Base-by-base conservation (phyloP, 2,797 vertebrate species). In the Gallinago stenura region DNA sequence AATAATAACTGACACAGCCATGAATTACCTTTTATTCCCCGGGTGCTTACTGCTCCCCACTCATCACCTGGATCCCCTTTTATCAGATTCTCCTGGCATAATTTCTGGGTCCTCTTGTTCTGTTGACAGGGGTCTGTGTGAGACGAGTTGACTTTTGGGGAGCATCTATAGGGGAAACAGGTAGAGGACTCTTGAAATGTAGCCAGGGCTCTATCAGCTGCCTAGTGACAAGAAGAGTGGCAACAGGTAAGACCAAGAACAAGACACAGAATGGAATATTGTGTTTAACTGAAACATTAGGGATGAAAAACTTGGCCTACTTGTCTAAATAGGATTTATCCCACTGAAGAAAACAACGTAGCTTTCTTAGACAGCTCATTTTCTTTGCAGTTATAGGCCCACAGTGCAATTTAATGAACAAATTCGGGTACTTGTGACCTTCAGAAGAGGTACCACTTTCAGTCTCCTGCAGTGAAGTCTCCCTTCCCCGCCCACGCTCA, bases 391-490 rank as follows among this genome's bases (percentile, higher is more conserved):
- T 53, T 89, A 30, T 5, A 82, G 58, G 20, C 6, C 64, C 7
- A 7, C 2, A 3, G 25, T 73, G 9, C 28, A 80, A 77, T 33
- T 83, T 56, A 77, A 45, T 10, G 33, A 39, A 73, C 64, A 57
- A 83, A 90, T 82, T 19, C 2, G 2, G 54, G 31, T 96, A 95
- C 70, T 90, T 2, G 25, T 93, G 85, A 93, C 92, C 68, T 95
- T 97, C 95, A 93, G 54, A 70, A 95, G 96, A 95, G 26, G 61
- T 70, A 85, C 84, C 91, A 86, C 94, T 97, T 97, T 96, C 95
- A 96, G 93, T 75, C 88, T 87, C 95, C 91, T 91, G 83, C 50
- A 28, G 84, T 35, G 62, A 78, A 83, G 21, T 81, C 81, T 84
- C 71, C 83, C 83, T 89, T 97, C 89, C n/a, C 28, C 8, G 0